Conservation (phyloP, 35 echinoderm and acorn worm species). For the Nesometra sesokonis region DNA sequence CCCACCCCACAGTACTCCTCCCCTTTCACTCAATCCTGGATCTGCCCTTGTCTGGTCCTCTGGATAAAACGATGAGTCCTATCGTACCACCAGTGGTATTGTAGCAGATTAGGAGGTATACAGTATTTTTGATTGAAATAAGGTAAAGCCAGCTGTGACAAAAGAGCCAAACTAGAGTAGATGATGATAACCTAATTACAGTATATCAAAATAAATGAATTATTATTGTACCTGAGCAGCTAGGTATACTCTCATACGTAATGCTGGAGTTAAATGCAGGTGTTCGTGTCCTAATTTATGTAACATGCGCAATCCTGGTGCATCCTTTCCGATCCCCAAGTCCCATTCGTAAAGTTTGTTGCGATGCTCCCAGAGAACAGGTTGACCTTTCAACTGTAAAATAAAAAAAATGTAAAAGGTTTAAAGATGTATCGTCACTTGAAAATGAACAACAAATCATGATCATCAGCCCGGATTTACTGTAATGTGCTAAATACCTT, state of each 20-base stretch:
- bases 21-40: no score
- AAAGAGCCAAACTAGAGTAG: background rate
- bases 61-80: no score
- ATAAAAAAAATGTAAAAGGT: background rate
- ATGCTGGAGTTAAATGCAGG: conserved; percentile 33
- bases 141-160: background rate
- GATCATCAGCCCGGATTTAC: no score
- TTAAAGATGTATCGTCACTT: no score
- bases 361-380: conserved; percentile 19
- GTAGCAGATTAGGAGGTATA: background rate
- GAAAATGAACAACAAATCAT: no score
- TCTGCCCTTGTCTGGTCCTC: no score
- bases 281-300: conserved; percentile 32
- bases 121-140: background rate
- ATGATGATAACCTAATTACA: background rate
- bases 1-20: no score
- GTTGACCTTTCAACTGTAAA: conserved; percentile 13
- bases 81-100: no score
- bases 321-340: conserved; percentile 1
- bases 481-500: no score
- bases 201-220: background rate
- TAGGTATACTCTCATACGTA: conserved; percentile 45
- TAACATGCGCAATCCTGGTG: conserved; percentile 10
- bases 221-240: conserved; percentile 37
- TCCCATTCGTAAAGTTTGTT: conserved; percentile 19